Conservation (phyloP, 1,140 invertebrate genomes). For the Pseudobourletiella spinata region DNA sequence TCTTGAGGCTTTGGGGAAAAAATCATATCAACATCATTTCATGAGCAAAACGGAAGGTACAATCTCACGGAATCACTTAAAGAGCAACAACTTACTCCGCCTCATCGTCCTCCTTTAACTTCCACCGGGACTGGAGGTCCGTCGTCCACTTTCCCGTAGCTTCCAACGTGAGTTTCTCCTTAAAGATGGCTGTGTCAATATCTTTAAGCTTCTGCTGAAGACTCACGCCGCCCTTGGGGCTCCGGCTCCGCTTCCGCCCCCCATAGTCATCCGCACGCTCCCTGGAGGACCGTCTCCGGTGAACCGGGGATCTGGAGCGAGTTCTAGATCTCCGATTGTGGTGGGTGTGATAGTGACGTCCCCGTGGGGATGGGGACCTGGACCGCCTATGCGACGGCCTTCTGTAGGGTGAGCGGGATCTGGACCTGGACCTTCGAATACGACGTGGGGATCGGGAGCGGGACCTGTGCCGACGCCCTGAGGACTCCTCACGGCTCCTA, state of each 20-base stretch:
- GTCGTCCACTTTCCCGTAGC: conserved; percentile 25
- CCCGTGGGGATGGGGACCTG: conserved; percentile 8
- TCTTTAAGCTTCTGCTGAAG: too few species aligned
- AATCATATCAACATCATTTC: too few species aligned
- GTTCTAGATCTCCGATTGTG: background rate
- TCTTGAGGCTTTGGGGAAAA: conserved; percentile 8
- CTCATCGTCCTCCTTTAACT: conserved; percentile 22
- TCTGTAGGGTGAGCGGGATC: background rate
- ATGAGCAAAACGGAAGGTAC: background rate
- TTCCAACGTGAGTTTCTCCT: conserved; percentile 17
- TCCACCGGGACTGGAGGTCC: conserved; percentile 20
- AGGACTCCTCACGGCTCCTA: background rate
- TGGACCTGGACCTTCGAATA: conserved; percentile 3
- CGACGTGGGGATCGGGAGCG: conserved; percentile 2
- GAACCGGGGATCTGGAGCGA: conserved; percentile 1
- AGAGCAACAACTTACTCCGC: conserved; percentile 10
- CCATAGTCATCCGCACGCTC: too few species aligned
- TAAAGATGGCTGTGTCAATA: conserved; percentile 20
- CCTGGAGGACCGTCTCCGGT: background rate
- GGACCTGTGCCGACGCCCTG: conserved; percentile 7
- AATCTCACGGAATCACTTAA: too few species aligned
- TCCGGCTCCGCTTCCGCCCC: too few species aligned
- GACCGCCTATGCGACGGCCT: background rate
- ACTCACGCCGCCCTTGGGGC: too few species aligned
- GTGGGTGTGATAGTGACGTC: too few species aligned